Conservation (phyloP, 2,888 invertebrate genomes). For the Syritta pipiens region DNA sequence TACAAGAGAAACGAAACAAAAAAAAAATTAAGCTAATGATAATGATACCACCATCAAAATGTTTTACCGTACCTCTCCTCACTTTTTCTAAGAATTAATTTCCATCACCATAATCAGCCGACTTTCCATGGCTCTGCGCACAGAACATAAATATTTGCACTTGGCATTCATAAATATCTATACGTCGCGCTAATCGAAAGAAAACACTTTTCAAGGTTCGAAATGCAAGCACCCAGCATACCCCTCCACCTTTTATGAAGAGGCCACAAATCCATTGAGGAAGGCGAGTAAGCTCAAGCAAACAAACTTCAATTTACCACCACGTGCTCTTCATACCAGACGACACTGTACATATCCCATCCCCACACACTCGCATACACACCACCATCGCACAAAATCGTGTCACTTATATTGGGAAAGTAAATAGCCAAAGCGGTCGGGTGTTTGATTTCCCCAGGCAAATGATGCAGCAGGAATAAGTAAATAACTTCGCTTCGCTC, state of each 20-base stretch:
- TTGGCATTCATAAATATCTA: slow-evolving; percentile 14
- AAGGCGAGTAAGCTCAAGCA: slow-evolving; percentile 21
- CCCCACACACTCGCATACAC: slow-evolving; percentile 7
- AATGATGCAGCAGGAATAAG: slow-evolving; percentile 53
- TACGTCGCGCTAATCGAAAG: slow-evolving; percentile 9
- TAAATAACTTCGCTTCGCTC: slow-evolving; percentile 46
- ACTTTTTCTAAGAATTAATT: background rate
- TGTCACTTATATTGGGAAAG: slow-evolving; percentile 57
- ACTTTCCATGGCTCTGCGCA: no score
- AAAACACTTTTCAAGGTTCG: slow-evolving; percentile 41
- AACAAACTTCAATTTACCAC: slow-evolving; percentile 30
- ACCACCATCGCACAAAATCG: slow-evolving; percentile 32
- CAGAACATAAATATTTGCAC: slow-evolving; percentile 8
- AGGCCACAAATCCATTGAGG: background rate
- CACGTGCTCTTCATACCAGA: slow-evolving; percentile 23
- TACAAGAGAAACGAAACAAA: no score
- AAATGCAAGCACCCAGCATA: background rate
- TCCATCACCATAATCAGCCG: background rate
- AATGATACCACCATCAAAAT: no score
- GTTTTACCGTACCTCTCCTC: no score
- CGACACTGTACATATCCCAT: background rate
- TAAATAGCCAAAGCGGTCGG: slow-evolving; percentile 29
- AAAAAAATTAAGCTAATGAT: no score
- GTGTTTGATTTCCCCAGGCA: slow-evolving; percentile 34
- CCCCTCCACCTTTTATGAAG: no score